Conservation (phyloP, 2,797 vertebrate species). For the Lacerta agilis region DNA sequence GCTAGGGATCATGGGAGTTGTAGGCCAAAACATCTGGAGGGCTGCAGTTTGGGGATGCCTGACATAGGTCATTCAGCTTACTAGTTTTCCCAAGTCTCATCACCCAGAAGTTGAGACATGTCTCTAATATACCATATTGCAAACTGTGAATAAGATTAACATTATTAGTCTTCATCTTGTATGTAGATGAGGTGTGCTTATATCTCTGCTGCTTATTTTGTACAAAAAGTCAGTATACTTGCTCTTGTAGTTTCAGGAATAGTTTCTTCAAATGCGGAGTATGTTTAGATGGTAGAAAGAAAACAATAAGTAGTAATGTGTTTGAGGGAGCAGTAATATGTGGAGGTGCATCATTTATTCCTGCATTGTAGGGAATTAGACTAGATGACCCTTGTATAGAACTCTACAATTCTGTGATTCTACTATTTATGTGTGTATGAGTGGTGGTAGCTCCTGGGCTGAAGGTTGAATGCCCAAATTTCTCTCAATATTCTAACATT, state of each 20-base stretch:
- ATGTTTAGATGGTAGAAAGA: neutral
- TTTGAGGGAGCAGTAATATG: too few relatives aligned
- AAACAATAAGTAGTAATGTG: neutral
- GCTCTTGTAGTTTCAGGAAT: neutral
- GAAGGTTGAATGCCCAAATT: neutral
- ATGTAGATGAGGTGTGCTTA: accelerated
- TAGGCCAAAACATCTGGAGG: too few relatives aligned
- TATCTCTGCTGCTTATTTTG: neutral
- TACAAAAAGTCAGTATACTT: neutral
- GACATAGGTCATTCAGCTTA: constrained; percentile 62
- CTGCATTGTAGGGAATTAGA: too few relatives aligned
- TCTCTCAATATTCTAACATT: neutral
- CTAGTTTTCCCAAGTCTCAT: constrained; percentile 61
- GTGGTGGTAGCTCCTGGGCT: neutral
- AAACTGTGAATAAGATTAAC: accelerated
- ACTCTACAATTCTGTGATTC: too few relatives aligned
- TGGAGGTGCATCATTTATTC: too few relatives aligned
- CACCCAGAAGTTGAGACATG: neutral
- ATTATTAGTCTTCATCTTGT: accelerated
- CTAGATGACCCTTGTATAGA: too few relatives aligned
- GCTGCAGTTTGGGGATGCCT: too few relatives aligned
- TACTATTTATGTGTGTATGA: neutral
- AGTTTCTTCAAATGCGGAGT: neutral
- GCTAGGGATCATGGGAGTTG: too few relatives aligned
- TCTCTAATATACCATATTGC: neutral